Conservation (phyloP, 2,888 invertebrate species). For the Homarus gammarus region DNA sequence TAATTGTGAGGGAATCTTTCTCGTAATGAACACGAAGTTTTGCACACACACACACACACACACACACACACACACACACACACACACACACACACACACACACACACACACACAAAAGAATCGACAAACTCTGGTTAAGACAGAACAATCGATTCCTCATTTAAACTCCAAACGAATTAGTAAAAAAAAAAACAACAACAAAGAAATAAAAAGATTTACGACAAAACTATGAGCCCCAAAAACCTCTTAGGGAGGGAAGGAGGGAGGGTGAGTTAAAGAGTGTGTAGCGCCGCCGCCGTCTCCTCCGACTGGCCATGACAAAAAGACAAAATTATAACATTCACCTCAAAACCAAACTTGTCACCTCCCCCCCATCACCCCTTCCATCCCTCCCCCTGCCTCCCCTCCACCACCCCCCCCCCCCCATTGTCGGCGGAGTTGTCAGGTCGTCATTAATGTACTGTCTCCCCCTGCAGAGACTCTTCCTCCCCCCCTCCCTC, state of each 20-base stretch:
- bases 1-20: no score
- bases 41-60: background rate
- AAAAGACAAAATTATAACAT: slow-evolving; percentile 11
- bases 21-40: no score
- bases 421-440: background rate
- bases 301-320: background rate
- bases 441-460: background rate
- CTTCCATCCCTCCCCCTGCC: background rate
- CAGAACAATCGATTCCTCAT: slow-evolving; percentile 2
- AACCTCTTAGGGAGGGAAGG: no score
- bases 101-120: background rate
- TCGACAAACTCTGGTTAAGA: background rate
- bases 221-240: background rate
- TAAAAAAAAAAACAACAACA: background rate
- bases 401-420: background rate
- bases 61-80: background rate
- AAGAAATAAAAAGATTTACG: slow-evolving; percentile 2
- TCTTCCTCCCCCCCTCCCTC: background rate
- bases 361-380: slow-evolving; percentile 7
- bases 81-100: background rate
- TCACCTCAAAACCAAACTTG: slow-evolving; percentile 12
- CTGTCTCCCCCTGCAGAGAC: background rate
- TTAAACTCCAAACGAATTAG: background rate
- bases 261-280: background rate
- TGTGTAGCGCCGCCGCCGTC: slow-evolving; percentile 7